Base-by-base conservation (phyloP, 2,113 vertebrate genomes). In the Trichomycterus rosablanca region DNA sequence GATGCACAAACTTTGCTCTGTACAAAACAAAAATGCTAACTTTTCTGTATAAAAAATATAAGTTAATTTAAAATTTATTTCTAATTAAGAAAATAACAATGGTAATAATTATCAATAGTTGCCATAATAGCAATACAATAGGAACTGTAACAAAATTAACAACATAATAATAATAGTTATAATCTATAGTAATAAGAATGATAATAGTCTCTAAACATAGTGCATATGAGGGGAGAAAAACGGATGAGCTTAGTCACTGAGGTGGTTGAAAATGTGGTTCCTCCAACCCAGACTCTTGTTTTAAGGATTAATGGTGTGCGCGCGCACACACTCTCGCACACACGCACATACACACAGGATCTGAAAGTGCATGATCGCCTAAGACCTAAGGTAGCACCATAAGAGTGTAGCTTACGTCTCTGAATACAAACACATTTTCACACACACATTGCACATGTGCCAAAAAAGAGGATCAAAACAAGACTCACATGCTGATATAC, bases 41-140 rank as follows among this genome's bases (percentile, higher is more conserved):
- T 75, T 34, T 42, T 74, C 83, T 83, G 86, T 89, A 88, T 88
- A 88, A 89, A 89, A 88, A 89, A 89, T 89, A 87, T 88, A 88
- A 88, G 86, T 89, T 88, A 88, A 88, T 88, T 87, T 87, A 86
- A 87, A 63, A 86, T 86, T 75, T 40, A 86, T 86, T 73, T 87
- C 82, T 87, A 88, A 87, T 85, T 86, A 86, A 82, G 83, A 88
- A 87, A 89, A 89, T 86, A 87, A 87, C 78, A 83, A 83, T 78
- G 85, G 78, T 81, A 77, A 80, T 88, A 86, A 82, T 78, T 79
- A 71, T 61, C 78, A 76, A 80, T 76, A 70, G 43, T 66, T 78
- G 76, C 74, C 74, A 82, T 80, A 71, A 82, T 81, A 76, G 83
- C 77, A 74, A 81, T 82, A 75, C 48, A 58, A 71, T 43, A 61